phyloP scores from a whole-genome alignment of 2,888 invertebrate genomes.

The Ptychoptera albimana region DNA sequence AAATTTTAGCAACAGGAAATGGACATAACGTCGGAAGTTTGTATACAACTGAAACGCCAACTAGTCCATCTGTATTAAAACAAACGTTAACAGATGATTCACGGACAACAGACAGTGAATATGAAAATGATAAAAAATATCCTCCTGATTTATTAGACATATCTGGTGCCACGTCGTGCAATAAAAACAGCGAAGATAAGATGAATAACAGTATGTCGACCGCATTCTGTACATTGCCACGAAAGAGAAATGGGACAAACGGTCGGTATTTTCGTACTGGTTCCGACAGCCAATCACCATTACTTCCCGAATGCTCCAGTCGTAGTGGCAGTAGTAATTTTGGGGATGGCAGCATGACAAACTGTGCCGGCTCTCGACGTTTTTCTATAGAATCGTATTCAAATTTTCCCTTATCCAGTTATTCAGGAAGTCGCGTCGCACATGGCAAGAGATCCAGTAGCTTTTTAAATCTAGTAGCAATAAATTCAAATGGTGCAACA shows the following conservation, averaged over 20 bases:
- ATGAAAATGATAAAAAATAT: neutral
- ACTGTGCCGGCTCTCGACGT: constrained; percentile 33
- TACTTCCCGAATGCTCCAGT: constrained; percentile 43
- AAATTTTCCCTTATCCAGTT: constrained; percentile 21
- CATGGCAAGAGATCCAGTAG: constrained; percentile 46
- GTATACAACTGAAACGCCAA: neutral
- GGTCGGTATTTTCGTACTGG: constrained; percentile 25
- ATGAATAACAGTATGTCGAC: constrained; percentile 6
- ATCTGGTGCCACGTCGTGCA: constrained; percentile 14
- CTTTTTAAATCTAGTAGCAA: constrained; percentile 46
- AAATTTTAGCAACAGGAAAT: neutral
- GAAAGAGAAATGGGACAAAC: constrained; percentile 24
- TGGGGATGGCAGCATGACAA: constrained; percentile 44
- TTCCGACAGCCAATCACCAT: constrained; percentile 58
- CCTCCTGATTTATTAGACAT: constrained; percentile 26
- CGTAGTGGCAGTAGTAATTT: constrained; percentile 52
- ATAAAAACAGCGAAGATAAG: no score
- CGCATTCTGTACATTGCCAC: constrained; percentile 50
- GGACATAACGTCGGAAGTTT: neutral
- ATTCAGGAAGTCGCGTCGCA: constrained; percentile 16
- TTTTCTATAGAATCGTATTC: constrained; percentile 35
- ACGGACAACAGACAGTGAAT: neutral
- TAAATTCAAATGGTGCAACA: constrained; percentile 13
- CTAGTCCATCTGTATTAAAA: neutral
- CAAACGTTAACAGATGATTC: neutral